Evolutionary conservation across 2,113 vertebrate species (phyloP).

Genomic region (Grammomys surdaster): DNA sequence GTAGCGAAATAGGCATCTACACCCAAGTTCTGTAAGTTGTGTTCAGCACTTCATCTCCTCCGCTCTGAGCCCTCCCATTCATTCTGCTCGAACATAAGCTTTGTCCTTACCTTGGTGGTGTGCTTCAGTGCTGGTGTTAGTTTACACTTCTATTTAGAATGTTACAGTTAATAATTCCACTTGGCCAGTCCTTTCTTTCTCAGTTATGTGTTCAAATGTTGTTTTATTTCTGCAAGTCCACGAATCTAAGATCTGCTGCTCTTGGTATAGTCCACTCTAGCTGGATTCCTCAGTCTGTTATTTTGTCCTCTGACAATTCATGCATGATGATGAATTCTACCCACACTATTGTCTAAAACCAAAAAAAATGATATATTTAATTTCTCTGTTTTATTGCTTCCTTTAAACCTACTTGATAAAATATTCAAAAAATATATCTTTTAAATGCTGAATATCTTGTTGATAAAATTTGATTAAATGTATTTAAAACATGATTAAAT

Average conservation of each 20-base stretch:
- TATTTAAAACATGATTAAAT: not conserved
- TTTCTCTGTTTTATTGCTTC: not conserved
- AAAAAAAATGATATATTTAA: not conserved
- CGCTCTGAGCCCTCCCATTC: too few species aligned
- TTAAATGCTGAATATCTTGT: not conserved
- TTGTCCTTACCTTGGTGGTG: not conserved
- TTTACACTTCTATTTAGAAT: not conserved
- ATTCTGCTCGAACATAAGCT: not conserved
- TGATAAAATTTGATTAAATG: not conserved
- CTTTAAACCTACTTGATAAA: not conserved
- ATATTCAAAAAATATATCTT: not conserved
- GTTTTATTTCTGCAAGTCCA: not conserved
- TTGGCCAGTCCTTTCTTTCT: not conserved
- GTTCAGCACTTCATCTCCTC: rapidly evolving
- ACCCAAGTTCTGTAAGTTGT: not conserved
- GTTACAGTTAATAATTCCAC: not conserved
- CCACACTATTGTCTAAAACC: not conserved
- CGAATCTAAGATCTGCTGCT: not conserved
- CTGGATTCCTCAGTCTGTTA: not conserved
- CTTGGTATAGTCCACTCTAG: not conserved
- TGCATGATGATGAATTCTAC: not conserved
- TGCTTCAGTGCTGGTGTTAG: rapidly evolving
- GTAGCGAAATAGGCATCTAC: not conserved
- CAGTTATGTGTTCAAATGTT: not conserved
- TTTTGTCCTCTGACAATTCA: not conserved